Percentiles rank a stretch among this genome's conserved stretches.
Conservation (phyloP, 2,797 vertebrate species). For the Danio albolineatus region DNA sequence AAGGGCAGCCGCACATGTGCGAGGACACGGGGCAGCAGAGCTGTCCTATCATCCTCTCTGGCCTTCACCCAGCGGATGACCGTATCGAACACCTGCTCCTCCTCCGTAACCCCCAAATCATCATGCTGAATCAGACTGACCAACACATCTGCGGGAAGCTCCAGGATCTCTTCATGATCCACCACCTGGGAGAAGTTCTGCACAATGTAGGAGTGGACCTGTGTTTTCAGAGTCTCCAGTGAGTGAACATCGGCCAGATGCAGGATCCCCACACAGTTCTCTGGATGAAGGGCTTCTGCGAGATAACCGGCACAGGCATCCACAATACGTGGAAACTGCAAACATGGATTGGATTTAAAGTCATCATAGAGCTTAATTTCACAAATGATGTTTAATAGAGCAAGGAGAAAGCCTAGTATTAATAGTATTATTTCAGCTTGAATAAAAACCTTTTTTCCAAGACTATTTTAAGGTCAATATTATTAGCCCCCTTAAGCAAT, state of each 20-base stretch:
- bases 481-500: no score
- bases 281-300: constrained; percentile 87
- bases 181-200: constrained; percentile 89
- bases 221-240: constrained; percentile 80
- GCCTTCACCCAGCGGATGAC: constrained; percentile 90
- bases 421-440: no score
- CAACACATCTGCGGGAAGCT: constrained; percentile 84
- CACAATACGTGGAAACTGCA: constrained; percentile 92
- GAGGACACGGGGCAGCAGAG: constrained; percentile 81
- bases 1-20: constrained; percentile 88
- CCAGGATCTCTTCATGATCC: constrained; percentile 87
- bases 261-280: constrained; percentile 93
- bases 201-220: constrained; percentile 87
- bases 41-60: constrained; percentile 76
- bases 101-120: constrained; percentile 88
- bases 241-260: constrained; percentile 88
- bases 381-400: no score
- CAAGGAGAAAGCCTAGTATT: no score
- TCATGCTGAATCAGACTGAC: constrained; percentile 85
- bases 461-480: no score
- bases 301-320: constrained; percentile 91
- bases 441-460: no score
- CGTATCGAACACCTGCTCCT: constrained; percentile 90
- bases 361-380: not conserved
- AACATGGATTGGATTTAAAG: not conserved